Evolutionary conservation across 1,140 invertebrate genomes (phyloP).

Genomic region (Drosophila nigromelanica): DNA sequence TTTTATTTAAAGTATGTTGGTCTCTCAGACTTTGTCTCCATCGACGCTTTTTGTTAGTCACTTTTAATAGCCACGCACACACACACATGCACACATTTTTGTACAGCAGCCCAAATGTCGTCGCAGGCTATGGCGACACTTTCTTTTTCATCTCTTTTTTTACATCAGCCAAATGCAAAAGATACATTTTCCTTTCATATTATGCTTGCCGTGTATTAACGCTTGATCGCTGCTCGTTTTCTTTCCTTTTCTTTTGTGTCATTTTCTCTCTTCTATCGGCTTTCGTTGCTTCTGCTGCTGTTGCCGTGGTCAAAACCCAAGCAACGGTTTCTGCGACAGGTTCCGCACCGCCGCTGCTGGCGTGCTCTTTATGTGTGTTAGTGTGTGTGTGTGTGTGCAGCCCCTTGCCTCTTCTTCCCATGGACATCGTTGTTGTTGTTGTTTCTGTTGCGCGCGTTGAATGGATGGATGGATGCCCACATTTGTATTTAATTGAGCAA

Average conservation of each 20-base stretch:
- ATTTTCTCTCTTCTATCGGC: slow-evolving; percentile 49
- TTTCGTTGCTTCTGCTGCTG: slow-evolving; percentile 50
- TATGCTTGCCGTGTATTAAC: slow-evolving; percentile 34
- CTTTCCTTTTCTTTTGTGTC: slow-evolving; percentile 49
- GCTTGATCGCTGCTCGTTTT: slow-evolving; percentile 50
- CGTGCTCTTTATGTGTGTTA: slow-evolving; percentile 8
- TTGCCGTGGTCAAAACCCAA: slow-evolving; percentile 51
- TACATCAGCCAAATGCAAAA: slow-evolving; percentile 49
- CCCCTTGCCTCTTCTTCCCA: slow-evolving; percentile 10
- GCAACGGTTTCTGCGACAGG: slow-evolving; percentile 61
- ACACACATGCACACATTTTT: slow-evolving; percentile 11
- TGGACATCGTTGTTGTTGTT: slow-evolving; percentile 16
- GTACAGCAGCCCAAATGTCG: slow-evolving; percentile 32
- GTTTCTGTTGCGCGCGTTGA: slow-evolving; percentile 37
- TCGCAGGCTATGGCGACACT: slow-evolving; percentile 58
- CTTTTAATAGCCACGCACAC: slow-evolving; percentile 67
- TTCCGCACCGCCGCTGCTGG: slow-evolving; percentile 48
- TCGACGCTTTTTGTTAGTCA: slow-evolving; percentile 58
- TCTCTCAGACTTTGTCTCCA: slow-evolving; percentile 47
- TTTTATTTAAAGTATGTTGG: not conserved
- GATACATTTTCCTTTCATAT: slow-evolving; percentile 51
- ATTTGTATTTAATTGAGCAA: slow-evolving; percentile 76
- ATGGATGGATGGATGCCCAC: slow-evolving; percentile 65
- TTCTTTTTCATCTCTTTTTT: slow-evolving; percentile 73
- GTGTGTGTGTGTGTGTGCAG: slow-evolving; percentile 1